Conservation (phyloP, 2,113 vertebrate genomes). For the Phaethornis superciliosus region DNA sequence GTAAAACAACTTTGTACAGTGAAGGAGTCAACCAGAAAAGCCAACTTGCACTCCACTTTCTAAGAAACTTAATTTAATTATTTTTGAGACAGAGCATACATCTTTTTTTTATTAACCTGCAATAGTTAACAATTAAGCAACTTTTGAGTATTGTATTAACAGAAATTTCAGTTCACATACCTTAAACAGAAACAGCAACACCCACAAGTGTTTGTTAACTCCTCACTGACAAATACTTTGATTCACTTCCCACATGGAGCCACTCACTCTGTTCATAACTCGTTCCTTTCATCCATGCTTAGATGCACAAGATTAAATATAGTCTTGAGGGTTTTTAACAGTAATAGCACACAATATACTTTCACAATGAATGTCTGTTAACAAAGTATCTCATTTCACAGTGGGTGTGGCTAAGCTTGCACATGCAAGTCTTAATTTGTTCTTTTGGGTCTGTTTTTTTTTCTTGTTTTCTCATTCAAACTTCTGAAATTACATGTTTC, state of each 20-base stretch:
- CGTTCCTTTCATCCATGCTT: slow-evolving; percentile 26
- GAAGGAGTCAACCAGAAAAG: not conserved
- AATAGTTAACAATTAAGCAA: not conserved
- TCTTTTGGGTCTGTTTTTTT: not conserved
- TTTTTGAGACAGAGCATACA: not conserved
- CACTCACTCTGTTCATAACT: slow-evolving; percentile 37
- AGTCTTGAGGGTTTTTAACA: not conserved
- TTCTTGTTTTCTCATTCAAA: not conserved
- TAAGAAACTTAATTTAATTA: not conserved
- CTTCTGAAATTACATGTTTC: not conserved
- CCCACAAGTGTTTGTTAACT: not conserved
- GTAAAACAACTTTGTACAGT: not conserved
- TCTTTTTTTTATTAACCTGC: not conserved
- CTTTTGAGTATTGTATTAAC: not conserved
- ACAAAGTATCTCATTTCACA: not conserved
- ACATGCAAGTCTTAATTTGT: not conserved
- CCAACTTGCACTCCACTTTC: not conserved
- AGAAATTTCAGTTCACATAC: not conserved
- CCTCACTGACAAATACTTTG: not conserved
- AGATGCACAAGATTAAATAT: slow-evolving; percentile 24
- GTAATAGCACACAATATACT: not conserved
- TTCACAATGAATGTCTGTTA: not conserved
- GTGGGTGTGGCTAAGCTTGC: not conserved
- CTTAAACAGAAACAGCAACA: slow-evolving; percentile 11
- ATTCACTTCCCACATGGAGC: slow-evolving; percentile 41